Base-by-base conservation (phyloP, 2,797 vertebrate genomes). In the Poeciliopsis paucimaculata region DNA sequence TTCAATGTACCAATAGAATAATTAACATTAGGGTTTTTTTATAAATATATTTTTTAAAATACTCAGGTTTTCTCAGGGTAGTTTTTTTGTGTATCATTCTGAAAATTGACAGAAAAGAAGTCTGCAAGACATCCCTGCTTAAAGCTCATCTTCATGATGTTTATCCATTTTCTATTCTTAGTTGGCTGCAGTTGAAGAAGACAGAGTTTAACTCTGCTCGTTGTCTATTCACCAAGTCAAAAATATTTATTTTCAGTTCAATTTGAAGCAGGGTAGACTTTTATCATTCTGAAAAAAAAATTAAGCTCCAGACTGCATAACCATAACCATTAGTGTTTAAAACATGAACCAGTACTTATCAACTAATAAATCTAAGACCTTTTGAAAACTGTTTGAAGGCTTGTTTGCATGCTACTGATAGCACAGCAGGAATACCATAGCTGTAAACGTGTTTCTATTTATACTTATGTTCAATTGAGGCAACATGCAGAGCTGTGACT, bases 1-100 rank as follows among this genome's bases (percentile, higher is more conserved):
- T 80, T 28, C 83, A 73, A 73, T 82, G 85, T 45, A 60, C 77
- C 28, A 31, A 82, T 73, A 76, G 74, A 71, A 74, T 77, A 70
- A 79, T 75, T 53, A 53, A 53, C 26, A 53, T 20, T 18, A 18
- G 47, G 15, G 0, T 13, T 43, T 43, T 43, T 16, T 16, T 16
- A 20, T 49, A 20, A 49, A 49, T 49, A 2, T 20, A 6, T 6
- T 18, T 9, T 20, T 1, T 7, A 5, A 49, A 51, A 51, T 51
- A 26, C 23, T 53, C 0, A 1, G 20, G 20, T 53, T 53, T 26
- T 64, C 31, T 64, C 2, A 60, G 57, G 57, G 15, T 36, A 18
- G 53, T n/a, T 55, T n/a, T 15, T 60, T 60, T 34, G 4, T 16
- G 5, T 7, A 28, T 34, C 5, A 34, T 62, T 16, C 31, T 31